Percentiles rank a stretch among this genome's conserved stretches.
phyloP scores from a whole-genome alignment of 2,888 invertebrate species.

The Megamerina dolium region DNA sequence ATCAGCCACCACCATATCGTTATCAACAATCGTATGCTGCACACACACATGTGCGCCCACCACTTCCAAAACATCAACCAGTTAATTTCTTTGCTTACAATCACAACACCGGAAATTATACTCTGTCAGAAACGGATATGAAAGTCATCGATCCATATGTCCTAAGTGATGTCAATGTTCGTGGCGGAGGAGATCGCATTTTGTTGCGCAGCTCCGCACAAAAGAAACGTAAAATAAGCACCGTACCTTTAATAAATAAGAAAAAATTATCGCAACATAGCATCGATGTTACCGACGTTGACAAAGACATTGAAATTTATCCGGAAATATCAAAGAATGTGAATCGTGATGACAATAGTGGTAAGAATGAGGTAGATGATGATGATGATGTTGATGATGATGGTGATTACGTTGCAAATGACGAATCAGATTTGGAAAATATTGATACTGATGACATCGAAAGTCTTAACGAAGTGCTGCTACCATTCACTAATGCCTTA shows the following conservation, averaged over 20 bases:
- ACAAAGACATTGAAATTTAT: not conserved
- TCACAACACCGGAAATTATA: conserved; percentile 34
- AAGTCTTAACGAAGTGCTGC: conserved; percentile 23
- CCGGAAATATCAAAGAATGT: not conserved
- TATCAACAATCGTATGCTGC: conserved; percentile 7
- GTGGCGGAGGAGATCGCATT: too few species aligned
- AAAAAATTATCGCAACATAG: too few species aligned
- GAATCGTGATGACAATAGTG: not conserved
- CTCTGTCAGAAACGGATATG: conserved; percentile 16
- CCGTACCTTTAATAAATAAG: too few species aligned
- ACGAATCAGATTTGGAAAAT: not conserved
- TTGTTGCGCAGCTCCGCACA: too few species aligned
- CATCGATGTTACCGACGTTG: too few species aligned
- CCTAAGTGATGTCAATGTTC: too few species aligned
- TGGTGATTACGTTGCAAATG: conserved; percentile 7
- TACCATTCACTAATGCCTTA: conserved; percentile 27
- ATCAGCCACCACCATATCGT: not conserved
- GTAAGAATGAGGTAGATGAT: not conserved
- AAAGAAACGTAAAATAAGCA: too few species aligned
- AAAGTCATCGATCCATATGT: conserved; percentile 9
- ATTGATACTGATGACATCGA: conserved; percentile 1
- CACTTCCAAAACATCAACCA: conserved; percentile 26
- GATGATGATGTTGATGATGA: conserved; percentile 4
- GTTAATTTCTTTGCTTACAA: conserved; percentile 37
- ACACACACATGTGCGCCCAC: conserved; percentile 5